Percentiles rank a stretch among this genome's conserved stretches.
Evolutionary conservation across 2,888 invertebrate genomes (phyloP).

Genomic region (Neoitamus cyanurus): DNA sequence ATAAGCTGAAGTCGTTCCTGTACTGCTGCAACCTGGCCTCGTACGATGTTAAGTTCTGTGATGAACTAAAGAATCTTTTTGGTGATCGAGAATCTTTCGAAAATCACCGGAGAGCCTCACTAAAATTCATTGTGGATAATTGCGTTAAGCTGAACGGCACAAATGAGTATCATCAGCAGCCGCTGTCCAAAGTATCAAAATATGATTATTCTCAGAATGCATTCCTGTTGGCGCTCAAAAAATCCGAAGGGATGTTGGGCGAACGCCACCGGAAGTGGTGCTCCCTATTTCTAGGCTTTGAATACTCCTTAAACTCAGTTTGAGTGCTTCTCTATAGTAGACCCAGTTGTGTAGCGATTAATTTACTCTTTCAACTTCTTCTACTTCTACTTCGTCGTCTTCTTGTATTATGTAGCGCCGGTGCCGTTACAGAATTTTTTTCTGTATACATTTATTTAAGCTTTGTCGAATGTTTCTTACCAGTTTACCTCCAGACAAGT

Average conservation of each 20-base stretch:
- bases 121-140: slow-evolving; percentile 64
- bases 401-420: background rate
- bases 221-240: slow-evolving; percentile 61
- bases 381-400: background rate
- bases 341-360: background rate
- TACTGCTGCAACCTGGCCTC: slow-evolving; percentile 65
- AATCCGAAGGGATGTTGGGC: slow-evolving; percentile 61
- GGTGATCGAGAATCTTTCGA: slow-evolving; percentile 65
- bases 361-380: background rate
- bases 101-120: slow-evolving; percentile 64
- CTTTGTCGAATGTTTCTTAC: background rate
- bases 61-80: slow-evolving; percentile 62
- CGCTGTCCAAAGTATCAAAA: slow-evolving; percentile 56
- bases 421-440: background rate
- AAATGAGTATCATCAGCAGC: slow-evolving; percentile 41
- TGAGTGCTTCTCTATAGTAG: slow-evolving; percentile 5
- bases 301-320: slow-evolving; percentile 51
- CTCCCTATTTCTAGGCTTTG: slow-evolving; percentile 62
- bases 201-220: slow-evolving; percentile 61
- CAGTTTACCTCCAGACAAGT: background rate
- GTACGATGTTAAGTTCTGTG: slow-evolving; percentile 63
- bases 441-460: background rate
- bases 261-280: slow-evolving; percentile 64
- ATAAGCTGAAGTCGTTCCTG: slow-evolving; percentile 62
- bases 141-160: slow-evolving; percentile 55